A percentile compares a stretch with the other conserved stretches of the same genome.
Conservation (phyloP, 2,797 vertebrate genomes). For the Anguilla anguilla region DNA sequence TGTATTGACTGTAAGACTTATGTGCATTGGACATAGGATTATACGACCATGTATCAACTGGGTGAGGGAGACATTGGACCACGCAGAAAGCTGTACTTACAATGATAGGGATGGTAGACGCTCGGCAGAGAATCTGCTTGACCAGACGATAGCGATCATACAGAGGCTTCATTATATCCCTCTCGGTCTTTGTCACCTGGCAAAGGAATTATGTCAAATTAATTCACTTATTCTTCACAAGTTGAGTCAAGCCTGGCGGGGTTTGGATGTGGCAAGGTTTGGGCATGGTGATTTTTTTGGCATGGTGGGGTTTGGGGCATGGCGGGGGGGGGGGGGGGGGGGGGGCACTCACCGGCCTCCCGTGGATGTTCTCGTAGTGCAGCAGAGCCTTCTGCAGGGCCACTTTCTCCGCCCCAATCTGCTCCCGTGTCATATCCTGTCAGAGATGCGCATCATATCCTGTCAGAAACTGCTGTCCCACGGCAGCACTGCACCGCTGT, state of each 20-base stretch:
- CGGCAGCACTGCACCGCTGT: neutral
- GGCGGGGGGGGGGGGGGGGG: too few species aligned
- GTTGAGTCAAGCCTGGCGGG: neutral
- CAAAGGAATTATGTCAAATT: constrained; percentile 10
- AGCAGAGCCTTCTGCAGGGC: constrained; percentile 92
- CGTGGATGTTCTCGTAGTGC: constrained; percentile 93
- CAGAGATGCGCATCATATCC: constrained; percentile 83
- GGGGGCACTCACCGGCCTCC: constrained; percentile 84
- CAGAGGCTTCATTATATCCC: constrained; percentile 92
- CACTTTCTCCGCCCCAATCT: constrained; percentile 92
- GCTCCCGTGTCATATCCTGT: constrained; percentile 97
- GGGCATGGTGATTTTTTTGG: too few species aligned
- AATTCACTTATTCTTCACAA: neutral
- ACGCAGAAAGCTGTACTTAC: constrained; percentile 75
- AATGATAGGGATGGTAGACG: constrained; percentile 89
- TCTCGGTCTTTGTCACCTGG: constrained; percentile 89
- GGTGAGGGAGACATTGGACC: neutral
- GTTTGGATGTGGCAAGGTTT: neutral
- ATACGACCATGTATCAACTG: too few species aligned
- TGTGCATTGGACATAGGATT: neutral
- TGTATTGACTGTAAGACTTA: neutral
- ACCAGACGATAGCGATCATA: constrained; percentile 96
- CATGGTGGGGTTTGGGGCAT: too few species aligned
- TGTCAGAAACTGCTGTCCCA: constrained; percentile 53
- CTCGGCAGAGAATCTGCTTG: constrained; percentile 95